Base-by-base conservation (phyloP, 2,797 vertebrate genomes). In the Scomberomorus guttatus region DNA sequence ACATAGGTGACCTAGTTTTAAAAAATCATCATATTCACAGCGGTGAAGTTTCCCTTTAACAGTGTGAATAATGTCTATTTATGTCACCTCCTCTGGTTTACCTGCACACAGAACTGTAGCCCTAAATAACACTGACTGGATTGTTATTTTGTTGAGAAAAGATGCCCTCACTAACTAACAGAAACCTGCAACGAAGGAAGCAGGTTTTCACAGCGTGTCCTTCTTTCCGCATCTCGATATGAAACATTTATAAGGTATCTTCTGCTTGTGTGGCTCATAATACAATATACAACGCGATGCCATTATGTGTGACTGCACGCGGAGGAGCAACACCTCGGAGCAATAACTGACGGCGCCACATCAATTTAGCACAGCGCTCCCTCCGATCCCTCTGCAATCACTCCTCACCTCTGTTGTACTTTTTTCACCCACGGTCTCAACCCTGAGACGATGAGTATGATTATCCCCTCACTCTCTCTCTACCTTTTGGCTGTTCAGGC, bases 281-380 rank as follows among this genome's bases (percentile, higher is more conserved):
- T 70, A 48, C 63, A 25, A 60, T 18, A 72, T 81, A 63, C 80
- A 60, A 74, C 4, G 2, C 20, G 0, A n/a, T 65, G 74, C 77
- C 75, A 71, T 88, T 85, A 83, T 83, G 82, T 85, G 88, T 76
- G 85, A 72, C 83, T 82, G 83, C 87, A 76, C 57, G 48, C 25
- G 8, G 75, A 72, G 11, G 80, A 81, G 81, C 83, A 79, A 74
- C 88, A 75, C 86, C 92, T 84, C 80, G 8, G 32, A 92, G 89
- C 85, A 90, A 90, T 86, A 90, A 90, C 84, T 67, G 87, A 84
- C 80, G 76, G 80, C 25, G 79, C 75, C 67, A 61, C 80, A 94
- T 94, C 89, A 89, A 90, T 93, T 90, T 89, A 87, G 75, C 67
- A 20, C 81, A 84, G 77, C 13, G 22, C 80, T 87, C 86, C 80